A percentile compares a stretch with the other conserved stretches of the same genome.
These are phyloP conservation scores for Sander lucioperca DNA, from an alignment of 2,113 vertebrate genomes.

Conservation along the genomic window DNA sequence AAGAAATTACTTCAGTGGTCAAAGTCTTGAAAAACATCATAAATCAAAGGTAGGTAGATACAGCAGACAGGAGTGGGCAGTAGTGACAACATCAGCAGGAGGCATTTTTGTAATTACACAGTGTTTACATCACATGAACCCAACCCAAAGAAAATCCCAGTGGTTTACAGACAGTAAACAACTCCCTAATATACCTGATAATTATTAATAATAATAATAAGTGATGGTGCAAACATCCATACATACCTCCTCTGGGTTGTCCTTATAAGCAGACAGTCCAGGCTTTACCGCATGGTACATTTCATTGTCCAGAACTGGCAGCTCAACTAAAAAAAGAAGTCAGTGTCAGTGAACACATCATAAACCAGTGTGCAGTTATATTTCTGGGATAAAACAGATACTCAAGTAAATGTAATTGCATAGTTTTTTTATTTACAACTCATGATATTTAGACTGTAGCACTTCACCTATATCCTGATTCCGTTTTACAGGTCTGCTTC, in stretches of 20 bases:
- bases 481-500: slow-evolving; percentile 50
- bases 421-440: slow-evolving; percentile 2
- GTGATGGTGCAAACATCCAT: slow-evolving; percentile 34
- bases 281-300: slow-evolving; percentile 97
- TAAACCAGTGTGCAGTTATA: neutral
- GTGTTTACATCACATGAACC: slow-evolving; percentile 61
- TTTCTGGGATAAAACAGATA: slow-evolving; percentile 10
- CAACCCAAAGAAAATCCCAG: slow-evolving; percentile 61
- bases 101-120: slow-evolving; percentile 62
- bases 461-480: slow-evolving; percentile 49
- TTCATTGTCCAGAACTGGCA: slow-evolving; percentile 93
- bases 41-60: neutral
- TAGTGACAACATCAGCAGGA: slow-evolving; percentile 41
- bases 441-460: slow-evolving; percentile 25
- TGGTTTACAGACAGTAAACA: slow-evolving; percentile 38
- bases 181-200: slow-evolving; percentile 49
- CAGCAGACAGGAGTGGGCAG: slow-evolving; percentile 27
- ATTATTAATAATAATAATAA: slow-evolving; percentile 60
- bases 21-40: slow-evolving; percentile 7
- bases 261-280: slow-evolving; percentile 94
- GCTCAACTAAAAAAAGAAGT: slow-evolving; percentile 80
- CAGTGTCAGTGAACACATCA: slow-evolving; percentile 14
- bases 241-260: slow-evolving; percentile 92
- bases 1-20: neutral
- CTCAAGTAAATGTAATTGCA: slow-evolving; percentile 29